Evolutionary conservation across 35 echinoderm and acorn worm genomes (phyloP), one percentile per base, ranked within the genome.

Genomic region (Nesometra sesokonis): DNA sequence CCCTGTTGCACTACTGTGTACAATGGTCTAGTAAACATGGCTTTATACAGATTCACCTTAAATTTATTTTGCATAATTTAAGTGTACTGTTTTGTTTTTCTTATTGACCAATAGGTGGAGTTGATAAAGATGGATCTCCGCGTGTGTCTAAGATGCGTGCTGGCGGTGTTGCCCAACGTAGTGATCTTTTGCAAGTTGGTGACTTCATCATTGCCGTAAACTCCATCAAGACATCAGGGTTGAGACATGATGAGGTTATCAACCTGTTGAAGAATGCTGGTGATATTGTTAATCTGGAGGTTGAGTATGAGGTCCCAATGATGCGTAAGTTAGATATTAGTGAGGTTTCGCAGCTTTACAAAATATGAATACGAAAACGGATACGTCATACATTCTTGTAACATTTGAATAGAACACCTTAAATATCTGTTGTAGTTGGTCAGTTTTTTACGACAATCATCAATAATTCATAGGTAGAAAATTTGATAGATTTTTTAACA

Each of bases 161-260:
- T 31, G 95, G 95, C n/a, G 95, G 92, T 19, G 84, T 98, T 34
- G 95, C 95, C 33, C 95, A 98, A 77, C 86, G 92, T n/a, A 94
- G 92, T 43, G 95, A 98, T 52, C 86, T 91, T 9, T 47, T 92
- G 34, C 87, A 85, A 82, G 80, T 40, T 0, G 92, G 92, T 30
- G 95, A 98, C 35, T 87, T 92, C 80, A 94, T 98, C 87, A 94
- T 85, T 11, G 87, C 92, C 30, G 92, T 98, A 52, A 92, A 91
- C 33, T 85, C 85, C 31, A 89, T 98, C 27, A 91, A 93, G 82
- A 94, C 92, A 3, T 87, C 85, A 17, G 94, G 86, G 30, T 80
- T 98, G 47, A 52, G 87, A 76, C 95, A 98, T 34, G 95, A 98
- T 77, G 95, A 98, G 80, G 92, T 98, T 32, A 98, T 98, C 77